Base-by-base conservation (phyloP, 2,888 invertebrate genomes). In the Dascillus cervinus region DNA sequence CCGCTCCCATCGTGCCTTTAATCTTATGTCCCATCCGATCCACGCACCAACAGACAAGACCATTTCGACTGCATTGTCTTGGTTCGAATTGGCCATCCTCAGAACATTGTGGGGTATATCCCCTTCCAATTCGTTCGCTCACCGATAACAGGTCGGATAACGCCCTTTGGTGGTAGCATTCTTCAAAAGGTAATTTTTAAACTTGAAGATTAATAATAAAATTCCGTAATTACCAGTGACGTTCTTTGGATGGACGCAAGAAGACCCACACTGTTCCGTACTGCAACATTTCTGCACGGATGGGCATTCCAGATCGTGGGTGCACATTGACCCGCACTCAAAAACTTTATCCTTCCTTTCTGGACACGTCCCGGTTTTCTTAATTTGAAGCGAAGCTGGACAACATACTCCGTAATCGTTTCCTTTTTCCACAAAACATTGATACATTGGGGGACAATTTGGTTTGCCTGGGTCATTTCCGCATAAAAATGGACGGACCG, bases 381-480 rank as follows among this genome's bases (percentile, higher is more conserved):
- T 74, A 28, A 86, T 74, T 50, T 78, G 77, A 36, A 84, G 55
- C 1, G 80, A 82, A 3, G 82, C 82, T 24, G 88, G 86, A 52
- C 88, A 89, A 56, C 89, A 89, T 8, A 89, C 87, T 0, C 89
- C 89, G 53, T 89, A 89, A 55, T 89, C 89, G 53, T 86, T 83
- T 43, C 82, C 78, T 62, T 71, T 71, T 52, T 87, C 82, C 4
- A 88, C 84, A 35, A 82, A 69, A 56, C 89, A 89, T 52, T 77
- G 75, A 61, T 87, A 87, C 39, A 85, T 69, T 0, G 85, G 83
- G 1, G 89, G 89, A 52, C 89, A 90, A 44, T 75, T 76, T 0
- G 89, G 89, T 64, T 87, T 86, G 15, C 86, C 85, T 3, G 82
- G 75, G 21, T 81, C 81, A 11, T 74, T 75, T 8, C 89, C 89